These are phyloP conservation scores for Andrena minutula DNA, from an alignment of 2,888 invertebrate species.

Conservation along the genomic window DNA sequence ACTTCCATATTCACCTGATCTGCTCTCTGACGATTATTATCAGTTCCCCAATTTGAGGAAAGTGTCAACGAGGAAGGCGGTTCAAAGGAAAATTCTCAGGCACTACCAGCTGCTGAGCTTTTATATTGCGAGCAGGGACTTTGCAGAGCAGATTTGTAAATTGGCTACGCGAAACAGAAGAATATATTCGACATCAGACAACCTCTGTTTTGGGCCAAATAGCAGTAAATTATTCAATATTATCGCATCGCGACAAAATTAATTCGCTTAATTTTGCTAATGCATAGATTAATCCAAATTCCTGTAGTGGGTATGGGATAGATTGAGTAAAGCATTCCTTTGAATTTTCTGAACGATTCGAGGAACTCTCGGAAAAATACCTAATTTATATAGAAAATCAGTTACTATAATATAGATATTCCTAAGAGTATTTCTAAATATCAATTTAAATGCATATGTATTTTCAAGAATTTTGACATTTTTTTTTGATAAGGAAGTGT, in stretches of 20 bases:
- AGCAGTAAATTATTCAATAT: neutral
- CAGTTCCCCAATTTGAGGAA: slow-evolving; percentile 25
- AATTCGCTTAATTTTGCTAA: neutral
- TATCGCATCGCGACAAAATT: neutral
- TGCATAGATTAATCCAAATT: neutral
- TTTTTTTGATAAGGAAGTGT: no score
- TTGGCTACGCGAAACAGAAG: neutral
- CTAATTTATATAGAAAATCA: no score
- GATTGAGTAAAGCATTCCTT: neutral
- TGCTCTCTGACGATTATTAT: slow-evolving; percentile 30
- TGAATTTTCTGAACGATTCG: neutral
- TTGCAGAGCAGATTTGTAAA: neutral
- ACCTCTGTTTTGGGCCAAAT: neutral
- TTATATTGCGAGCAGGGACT: slow-evolving; percentile 6
- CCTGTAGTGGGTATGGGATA: neutral
- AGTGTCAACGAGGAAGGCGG: slow-evolving; percentile 15
- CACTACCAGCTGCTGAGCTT: slow-evolving; percentile 25
- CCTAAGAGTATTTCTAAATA: neutral
- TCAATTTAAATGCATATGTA: neutral
- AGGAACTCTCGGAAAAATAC: neutral
- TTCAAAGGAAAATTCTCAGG: slow-evolving; percentile 14
- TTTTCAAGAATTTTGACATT: neutral
- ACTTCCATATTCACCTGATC: slow-evolving; percentile 41
- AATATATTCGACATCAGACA: neutral
- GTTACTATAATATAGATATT: neutral